Base-by-base conservation (phyloP, 37 sponge, comb jelly and placozoan species). In the Halisarca cf. caerulea region DNA sequence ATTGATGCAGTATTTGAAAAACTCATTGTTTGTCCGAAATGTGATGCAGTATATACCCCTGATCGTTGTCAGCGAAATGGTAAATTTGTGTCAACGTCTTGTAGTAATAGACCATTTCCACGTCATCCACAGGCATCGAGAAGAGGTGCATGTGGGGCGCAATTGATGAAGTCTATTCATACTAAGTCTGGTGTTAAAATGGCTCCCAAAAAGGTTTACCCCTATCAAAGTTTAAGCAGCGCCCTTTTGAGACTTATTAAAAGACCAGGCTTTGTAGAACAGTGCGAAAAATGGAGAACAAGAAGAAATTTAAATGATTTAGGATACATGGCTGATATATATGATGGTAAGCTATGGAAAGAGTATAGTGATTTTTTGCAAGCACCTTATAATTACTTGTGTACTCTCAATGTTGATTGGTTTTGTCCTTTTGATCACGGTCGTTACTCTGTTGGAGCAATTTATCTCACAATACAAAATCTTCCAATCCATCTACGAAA, bases 391-490 rank as follows among this genome's bases (percentile, higher is more conserved):
- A 78, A 66, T 28, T 90, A 79, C 72, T 34, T 83, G 38, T 25
- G 83, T 42, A 79, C 54, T 11, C 53, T 90, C 30, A 90, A 90
- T 86, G 87, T 90, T 27, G 90, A 86, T 44, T 90, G 83, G 79
- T 86, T 86, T 66, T 39, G 69, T 11, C 86, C 83, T 7, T 45
- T 84, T 36, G 73, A 80, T 18, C 78, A 73, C 23, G 62, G 68
- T 30, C 47, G 44, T 20, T 90, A 90, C 55, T 90, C 91, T 41
- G 75, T 83, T 35, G 91, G 91, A 43, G 84, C 87, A 0, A 79
- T 90, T 25, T 90, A 90, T 60, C 64, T 90, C 9, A 66, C 82
- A 35, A 80, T 90, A 69, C 87, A 83, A 72, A 90, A 90, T 43
- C 62, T 90, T 8, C 91, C 87, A 30, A 54, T 86, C 14, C 0